A percentile compares a stretch with the other conserved stretches of the same genome.
phyloP scores from a whole-genome alignment of 2,888 invertebrate genomes.

The Platycheirus rosarum region DNA sequence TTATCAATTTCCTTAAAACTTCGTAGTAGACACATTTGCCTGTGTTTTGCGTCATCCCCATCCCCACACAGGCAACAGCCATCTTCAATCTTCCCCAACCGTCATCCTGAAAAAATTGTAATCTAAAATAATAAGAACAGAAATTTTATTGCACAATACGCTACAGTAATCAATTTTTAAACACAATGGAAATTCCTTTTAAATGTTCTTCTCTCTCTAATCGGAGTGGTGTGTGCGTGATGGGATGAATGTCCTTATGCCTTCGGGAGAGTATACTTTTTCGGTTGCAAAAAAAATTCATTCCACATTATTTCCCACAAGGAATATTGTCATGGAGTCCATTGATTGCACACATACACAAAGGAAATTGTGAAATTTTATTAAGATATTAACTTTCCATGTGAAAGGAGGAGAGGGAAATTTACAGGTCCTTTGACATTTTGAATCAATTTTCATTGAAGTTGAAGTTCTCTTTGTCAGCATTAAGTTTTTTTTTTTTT shows the following conservation, averaged over 20 bases:
- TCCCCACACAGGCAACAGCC: background rate
- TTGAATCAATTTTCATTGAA: background rate
- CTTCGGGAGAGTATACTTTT: background rate
- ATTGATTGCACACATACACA: background rate
- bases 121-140: conserved; percentile 15
- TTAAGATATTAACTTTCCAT: background rate
- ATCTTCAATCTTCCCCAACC: too few species aligned
- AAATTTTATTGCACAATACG: conserved; percentile 24
- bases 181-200: conserved; percentile 4
- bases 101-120: background rate
- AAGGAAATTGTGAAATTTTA: background rate
- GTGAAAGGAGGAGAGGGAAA: background rate
- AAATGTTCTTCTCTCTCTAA: background rate
- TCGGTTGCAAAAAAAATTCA: background rate
- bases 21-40: background rate
- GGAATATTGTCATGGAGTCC: background rate
- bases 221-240: too few species aligned
- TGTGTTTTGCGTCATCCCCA: background rate
- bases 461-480: background rate
- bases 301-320: background rate
- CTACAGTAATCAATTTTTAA: conserved; percentile 33
- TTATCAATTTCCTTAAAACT: conserved; percentile 4
- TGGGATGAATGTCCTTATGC: background rate
- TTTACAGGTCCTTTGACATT: background rate
- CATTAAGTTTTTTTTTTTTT: too few species aligned